Base-by-base conservation (phyloP, 2,113 vertebrate genomes). In the Oryzias celebensis region DNA sequence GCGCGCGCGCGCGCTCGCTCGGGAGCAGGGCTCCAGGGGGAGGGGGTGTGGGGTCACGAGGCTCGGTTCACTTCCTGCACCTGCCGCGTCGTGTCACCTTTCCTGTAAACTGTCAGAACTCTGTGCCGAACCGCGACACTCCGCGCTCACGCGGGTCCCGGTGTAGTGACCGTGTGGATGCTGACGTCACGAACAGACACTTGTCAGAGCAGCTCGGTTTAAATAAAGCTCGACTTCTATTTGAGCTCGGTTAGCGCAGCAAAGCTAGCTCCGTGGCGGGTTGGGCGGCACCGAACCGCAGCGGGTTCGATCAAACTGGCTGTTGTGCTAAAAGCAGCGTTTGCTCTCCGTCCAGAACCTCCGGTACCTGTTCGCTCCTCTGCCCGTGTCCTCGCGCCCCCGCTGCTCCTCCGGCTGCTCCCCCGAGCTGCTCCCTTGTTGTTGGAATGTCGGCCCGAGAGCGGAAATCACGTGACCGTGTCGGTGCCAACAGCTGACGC, bases 381-480 rank as follows among this genome's bases (percentile, higher is more conserved):
- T 15, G 6, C 59, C 72, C 70, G 62, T 63, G 56, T 60, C 58
- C 13, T 3, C 1, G 50, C 26, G 52, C 51, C 46, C 3, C 28
- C 31, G 23, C 59, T 13, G 23, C 53, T 75, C 43, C 17, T 20
- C 62, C 42, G 70, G 20, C 45, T 2, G 10, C 42, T 43, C 42
- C 43, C 17, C 16, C 44, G 14, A 16, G 14, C 16, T 45, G 14
- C 16, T 4, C 44, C 2, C 68, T 64, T 82, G 65, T 78, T 87
- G 71, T 81, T 78, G 56, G 80, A 82, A 80, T 70, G 84, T 82
- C 84, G 74, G 75, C 74, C 48, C 62, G 71, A 56, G n/a, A 79
- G 69, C 84, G 85, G 88, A 91, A 87, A 6, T 31, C 14, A 68
- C 84, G 86, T 90, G 82, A 80, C 55, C 52, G 1, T 1, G 3